Base-by-base conservation (phyloP, 2,797 vertebrate genomes). In the Moxostoma hubbsi region DNA sequence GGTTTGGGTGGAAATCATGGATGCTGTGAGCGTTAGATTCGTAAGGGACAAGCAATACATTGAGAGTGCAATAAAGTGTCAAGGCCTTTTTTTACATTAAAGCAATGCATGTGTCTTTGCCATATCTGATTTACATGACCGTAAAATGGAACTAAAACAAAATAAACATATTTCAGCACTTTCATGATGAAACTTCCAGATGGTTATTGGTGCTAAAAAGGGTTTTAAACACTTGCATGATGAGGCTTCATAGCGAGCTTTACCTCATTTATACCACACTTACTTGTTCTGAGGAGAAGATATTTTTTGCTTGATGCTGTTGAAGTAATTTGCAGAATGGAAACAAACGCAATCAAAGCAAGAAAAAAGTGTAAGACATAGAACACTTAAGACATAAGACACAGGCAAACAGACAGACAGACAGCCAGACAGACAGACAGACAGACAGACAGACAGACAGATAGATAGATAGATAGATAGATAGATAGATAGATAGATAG, bases 221-320 rank as follows among this genome's bases (percentile, higher is more conserved):
- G 94, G 95, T 80, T 45, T 8, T 45, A 16, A 84, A 89, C 81
- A 84, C 84, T 92, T 95, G 95, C 95, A 97, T 94, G 95, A 94
- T 95, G 95, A 90, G 94, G 92, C 89, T 82, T 89, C 93, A 94
- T 84, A 91, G 84, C 89, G 92, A 92, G 91, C 93, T 95, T 95
- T 94, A 94, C 90, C 91, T 95, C 93, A 87, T 54, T 77, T 87
- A 90, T 49, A 93, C 90, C 73, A 64, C 57, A 99, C 98, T 99
- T 98, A 99, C 97, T 98, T 97, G 96, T 96, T 97, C 92, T 95
- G 93, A 76, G 94, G 93, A 90, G 94, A 93, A 91, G 97, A 92
- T 89, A 99, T 95, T 96, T 97, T 98, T 97, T 96, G 95, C 96
- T 99, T 99, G 97, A 99, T 96, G 96, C 98, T 99, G 97, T 94